Evolutionary conservation across 2,888 invertebrate species (phyloP).

Genomic region (Cataglyphis albicans): DNA sequence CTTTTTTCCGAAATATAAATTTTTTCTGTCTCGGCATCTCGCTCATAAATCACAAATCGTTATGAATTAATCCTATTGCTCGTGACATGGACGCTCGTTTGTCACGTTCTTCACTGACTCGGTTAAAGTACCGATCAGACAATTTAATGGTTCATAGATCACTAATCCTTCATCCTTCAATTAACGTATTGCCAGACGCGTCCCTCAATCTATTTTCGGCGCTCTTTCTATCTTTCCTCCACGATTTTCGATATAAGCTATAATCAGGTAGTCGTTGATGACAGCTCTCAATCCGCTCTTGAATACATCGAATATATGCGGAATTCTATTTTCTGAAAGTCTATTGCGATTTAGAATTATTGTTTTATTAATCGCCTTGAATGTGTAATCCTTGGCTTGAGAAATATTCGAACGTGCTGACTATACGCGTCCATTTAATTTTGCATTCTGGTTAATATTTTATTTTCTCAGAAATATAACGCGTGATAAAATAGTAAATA

Average conservation of each 20-base stretch:
- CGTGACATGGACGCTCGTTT: constrained; percentile 34
- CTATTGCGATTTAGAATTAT: neutral
- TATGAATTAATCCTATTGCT: constrained; percentile 33
- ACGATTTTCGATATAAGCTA: constrained; percentile 22
- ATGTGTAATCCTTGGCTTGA: constrained; percentile 16
- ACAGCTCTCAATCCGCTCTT: neutral
- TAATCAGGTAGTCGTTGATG: neutral
- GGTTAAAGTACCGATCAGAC: constrained; percentile 31
- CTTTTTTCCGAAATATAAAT: neutral
- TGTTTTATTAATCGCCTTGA: constrained; percentile 20
- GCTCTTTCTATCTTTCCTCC: neutral
- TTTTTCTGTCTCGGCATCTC: neutral
- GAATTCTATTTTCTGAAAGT: constrained; percentile 9
- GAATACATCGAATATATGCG: constrained; percentile 1
- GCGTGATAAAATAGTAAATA: constrained; percentile 7
- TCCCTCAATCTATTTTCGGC: constrained; percentile 1
- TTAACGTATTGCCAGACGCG: constrained; percentile 21
- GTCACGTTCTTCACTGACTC: constrained; percentile 29
- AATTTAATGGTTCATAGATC: constrained; percentile 48
- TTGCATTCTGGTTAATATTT: constrained; percentile 9
- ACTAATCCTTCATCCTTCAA: constrained; percentile 45
- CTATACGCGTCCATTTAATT: constrained; percentile 1
- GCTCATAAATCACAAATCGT: constrained; percentile 26
- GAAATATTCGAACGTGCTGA: constrained; percentile 10
- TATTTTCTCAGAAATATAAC: constrained; percentile 6